These are phyloP conservation scores for Pseudanteris insignis DNA, from an alignment of 2,888 invertebrate species.

Conservation along the genomic window DNA sequence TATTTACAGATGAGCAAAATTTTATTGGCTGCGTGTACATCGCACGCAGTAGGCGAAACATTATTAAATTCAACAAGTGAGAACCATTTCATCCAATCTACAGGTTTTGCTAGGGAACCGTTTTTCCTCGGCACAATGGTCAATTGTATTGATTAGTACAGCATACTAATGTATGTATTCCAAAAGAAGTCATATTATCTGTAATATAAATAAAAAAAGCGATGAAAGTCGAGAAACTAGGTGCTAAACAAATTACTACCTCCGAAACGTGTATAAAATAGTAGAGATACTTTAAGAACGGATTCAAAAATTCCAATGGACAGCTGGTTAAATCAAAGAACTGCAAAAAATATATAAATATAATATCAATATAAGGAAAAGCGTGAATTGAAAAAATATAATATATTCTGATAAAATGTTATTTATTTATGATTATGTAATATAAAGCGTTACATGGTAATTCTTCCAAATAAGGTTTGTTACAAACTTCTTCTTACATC, in stretches of 20 bases:
- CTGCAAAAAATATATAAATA: not conserved
- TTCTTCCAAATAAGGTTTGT: slow-evolving; percentile 43
- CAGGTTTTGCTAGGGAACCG: slow-evolving; percentile 36
- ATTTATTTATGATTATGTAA: slow-evolving; percentile 51
- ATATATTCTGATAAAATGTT: slow-evolving; percentile 53
- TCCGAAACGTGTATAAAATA: slow-evolving; percentile 61
- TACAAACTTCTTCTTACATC: slow-evolving; percentile 27
- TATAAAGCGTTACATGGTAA: slow-evolving; percentile 37
- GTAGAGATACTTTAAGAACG: slow-evolving; percentile 48
- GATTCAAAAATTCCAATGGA: too few species aligned
- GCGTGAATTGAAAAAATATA: slow-evolving; percentile 34
- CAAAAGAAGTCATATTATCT: slow-evolving; percentile 23
- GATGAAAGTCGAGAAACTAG: slow-evolving; percentile 51
- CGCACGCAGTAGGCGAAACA: slow-evolving; percentile 48
- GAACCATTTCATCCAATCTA: slow-evolving; percentile 41
- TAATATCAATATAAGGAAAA: slow-evolving; percentile 12
- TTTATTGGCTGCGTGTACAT: slow-evolving; percentile 50
- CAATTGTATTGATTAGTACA: slow-evolving; percentile 24
- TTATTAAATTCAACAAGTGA: slow-evolving; percentile 48
- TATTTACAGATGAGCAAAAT: slow-evolving; percentile 57
- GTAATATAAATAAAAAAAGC: slow-evolving; percentile 39
- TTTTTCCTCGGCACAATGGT: slow-evolving; percentile 15
- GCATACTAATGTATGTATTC: slow-evolving; percentile 7
- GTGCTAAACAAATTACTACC: slow-evolving; percentile 61
- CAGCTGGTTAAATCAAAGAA: too few species aligned